Evolutionary conservation across 2,888 invertebrate species (phyloP).

Genomic region (Melitaea athalia): DNA sequence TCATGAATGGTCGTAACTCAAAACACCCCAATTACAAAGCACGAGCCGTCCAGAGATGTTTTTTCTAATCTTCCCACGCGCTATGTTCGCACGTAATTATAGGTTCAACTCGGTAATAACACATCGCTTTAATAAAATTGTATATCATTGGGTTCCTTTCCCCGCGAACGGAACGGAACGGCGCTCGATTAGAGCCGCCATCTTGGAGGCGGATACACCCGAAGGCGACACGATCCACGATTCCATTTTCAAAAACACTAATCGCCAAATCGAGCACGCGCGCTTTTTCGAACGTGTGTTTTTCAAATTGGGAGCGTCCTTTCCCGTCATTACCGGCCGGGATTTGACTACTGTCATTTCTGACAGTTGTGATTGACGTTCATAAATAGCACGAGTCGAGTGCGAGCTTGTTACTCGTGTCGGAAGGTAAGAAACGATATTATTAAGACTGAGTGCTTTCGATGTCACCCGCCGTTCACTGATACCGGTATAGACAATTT

Average conservation of each 20-base stretch:
- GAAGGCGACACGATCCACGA: conserved; percentile 79
- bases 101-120: conserved; percentile 78
- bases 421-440: conserved; percentile 64
- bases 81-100: conserved; percentile 74
- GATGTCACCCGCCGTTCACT: conserved; percentile 51
- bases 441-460: conserved; percentile 63
- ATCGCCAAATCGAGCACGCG: conserved; percentile 80
- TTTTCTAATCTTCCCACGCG: conserved; percentile 81
- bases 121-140: conserved; percentile 81
- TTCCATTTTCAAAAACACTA: conserved; percentile 81
- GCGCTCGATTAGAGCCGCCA: conserved; percentile 79
- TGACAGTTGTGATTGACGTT: conserved; percentile 80
- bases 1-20: conserved; percentile 61
- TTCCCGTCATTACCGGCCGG: conserved; percentile 72
- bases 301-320: conserved; percentile 78
- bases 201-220: conserved; percentile 79
- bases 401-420: conserved; percentile 69
- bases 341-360: conserved; percentile 79
- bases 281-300: conserved; percentile 76
- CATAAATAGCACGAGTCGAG: conserved; percentile 74
- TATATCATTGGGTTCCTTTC: conserved; percentile 77
- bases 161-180: conserved; percentile 74
- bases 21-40: conserved; percentile 70
- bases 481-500: conserved; percentile 34
- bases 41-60: conserved; percentile 73